These are phyloP conservation scores for Oceanodroma leucorhoa DNA, from an alignment of 2,797 vertebrate species.

Conservation along the genomic window DNA sequence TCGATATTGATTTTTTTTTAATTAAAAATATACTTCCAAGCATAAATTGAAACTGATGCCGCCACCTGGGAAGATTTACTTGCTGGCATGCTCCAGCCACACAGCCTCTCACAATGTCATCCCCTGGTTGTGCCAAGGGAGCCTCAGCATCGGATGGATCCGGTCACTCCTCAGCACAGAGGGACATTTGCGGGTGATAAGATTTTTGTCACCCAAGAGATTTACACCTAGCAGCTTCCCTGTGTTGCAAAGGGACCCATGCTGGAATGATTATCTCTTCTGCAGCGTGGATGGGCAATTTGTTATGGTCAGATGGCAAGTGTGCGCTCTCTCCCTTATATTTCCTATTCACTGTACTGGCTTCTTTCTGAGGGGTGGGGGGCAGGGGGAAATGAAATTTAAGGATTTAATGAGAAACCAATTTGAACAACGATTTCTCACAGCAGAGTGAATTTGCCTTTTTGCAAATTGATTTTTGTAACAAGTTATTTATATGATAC, in stretches of 20 bases:
- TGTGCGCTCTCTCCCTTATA: conserved; percentile 32
- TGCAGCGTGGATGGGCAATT: conserved; percentile 71
- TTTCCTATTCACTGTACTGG: conserved; percentile 75
- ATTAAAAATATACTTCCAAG: conserved; percentile 70
- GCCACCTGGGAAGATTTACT: conserved; percentile 47
- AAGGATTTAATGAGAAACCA: conserved; percentile 72
- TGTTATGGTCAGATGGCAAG: conserved; percentile 58
- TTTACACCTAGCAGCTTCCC: conserved; percentile 30
- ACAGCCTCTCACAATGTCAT: background rate
- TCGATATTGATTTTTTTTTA: conserved; percentile 71
- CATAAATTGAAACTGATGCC: conserved; percentile 65
- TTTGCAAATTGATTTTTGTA: conserved; percentile 98
- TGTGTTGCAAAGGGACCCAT: conserved; percentile 19
- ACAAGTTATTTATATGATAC: conserved; percentile 95
- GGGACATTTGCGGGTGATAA: background rate
- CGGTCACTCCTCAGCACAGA: background rate
- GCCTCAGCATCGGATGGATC: background rate
- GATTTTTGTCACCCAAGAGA: background rate
- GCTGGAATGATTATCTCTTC: conserved; percentile 47
- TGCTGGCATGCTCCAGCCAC: background rate
- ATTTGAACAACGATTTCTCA: conserved; percentile 77
- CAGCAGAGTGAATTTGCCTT: conserved; percentile 84
- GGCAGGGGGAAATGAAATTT: conserved; percentile 25
- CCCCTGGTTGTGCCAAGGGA: background rate
- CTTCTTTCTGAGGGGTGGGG: conserved; percentile 69